A percentile compares a stretch with the other conserved stretches of the same genome.
Evolutionary conservation across 2,888 invertebrate genomes (phyloP).

Genomic region (Ectemnius cavifrons): DNA sequence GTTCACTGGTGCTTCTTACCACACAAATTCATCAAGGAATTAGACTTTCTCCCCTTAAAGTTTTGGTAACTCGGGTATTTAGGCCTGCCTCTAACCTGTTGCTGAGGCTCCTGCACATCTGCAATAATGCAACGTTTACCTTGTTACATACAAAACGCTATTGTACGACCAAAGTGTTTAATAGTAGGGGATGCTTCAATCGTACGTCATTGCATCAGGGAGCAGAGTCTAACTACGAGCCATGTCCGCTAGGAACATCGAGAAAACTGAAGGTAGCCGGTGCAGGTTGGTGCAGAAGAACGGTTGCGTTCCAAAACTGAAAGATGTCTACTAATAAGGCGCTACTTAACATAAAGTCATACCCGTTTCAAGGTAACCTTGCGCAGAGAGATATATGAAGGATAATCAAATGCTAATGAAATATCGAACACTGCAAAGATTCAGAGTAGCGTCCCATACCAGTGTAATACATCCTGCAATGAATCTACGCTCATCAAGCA

Average conservation of each 20-base stretch:
- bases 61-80: slow-evolving; percentile 92
- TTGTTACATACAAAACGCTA: slow-evolving; percentile 78
- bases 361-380: slow-evolving; percentile 53
- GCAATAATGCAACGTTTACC: slow-evolving; percentile 85
- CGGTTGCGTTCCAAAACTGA: slow-evolving; percentile 71
- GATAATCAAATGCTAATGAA: slow-evolving; percentile 54
- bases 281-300: slow-evolving; percentile 75
- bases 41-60: slow-evolving; percentile 95
- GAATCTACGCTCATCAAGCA: slow-evolving; percentile 62
- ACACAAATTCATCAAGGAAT: slow-evolving; percentile 97
- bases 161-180: slow-evolving; percentile 57
- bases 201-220: slow-evolving; percentile 60
- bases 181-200: slow-evolving; percentile 64
- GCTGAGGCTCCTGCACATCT: slow-evolving; percentile 89
- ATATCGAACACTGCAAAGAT: slow-evolving; percentile 54
- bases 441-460: slow-evolving; percentile 60
- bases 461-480: slow-evolving; percentile 62
- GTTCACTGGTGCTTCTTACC: slow-evolving; percentile 86
- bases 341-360: slow-evolving; percentile 60
- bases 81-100: slow-evolving; percentile 90
- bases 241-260: slow-evolving; percentile 63
- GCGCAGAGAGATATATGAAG: slow-evolving; percentile 42
- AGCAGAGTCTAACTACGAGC: slow-evolving; percentile 69
- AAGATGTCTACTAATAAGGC: slow-evolving; percentile 65
- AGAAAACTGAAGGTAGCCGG: slow-evolving; percentile 65